Evolutionary conservation across 2,113 vertebrate genomes (phyloP).

Genomic region (Rhipidura dahli): DNA sequence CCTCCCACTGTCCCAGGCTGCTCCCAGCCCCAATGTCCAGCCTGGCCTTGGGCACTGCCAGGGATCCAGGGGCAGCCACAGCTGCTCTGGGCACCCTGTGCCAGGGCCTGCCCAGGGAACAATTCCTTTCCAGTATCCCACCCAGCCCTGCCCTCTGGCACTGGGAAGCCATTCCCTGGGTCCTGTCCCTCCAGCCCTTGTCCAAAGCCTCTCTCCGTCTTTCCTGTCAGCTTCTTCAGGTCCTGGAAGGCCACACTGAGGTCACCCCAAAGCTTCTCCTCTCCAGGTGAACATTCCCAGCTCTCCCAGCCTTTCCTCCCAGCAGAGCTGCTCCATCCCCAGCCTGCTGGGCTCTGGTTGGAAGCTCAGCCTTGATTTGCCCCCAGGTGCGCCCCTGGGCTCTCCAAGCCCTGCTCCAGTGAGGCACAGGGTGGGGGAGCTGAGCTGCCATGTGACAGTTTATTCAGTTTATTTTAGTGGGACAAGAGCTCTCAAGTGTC

Average conservation of each 20-base stretch:
- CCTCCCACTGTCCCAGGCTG: background rate
- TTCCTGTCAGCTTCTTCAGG: background rate
- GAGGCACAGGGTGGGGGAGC: background rate
- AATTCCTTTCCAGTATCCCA: background rate
- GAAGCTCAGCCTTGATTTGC: background rate
- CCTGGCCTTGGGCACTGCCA: background rate
- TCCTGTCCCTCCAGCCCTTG: background rate
- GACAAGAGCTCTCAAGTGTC: background rate
- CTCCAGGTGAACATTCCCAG: background rate
- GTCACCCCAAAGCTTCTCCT: background rate
- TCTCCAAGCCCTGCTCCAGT: background rate
- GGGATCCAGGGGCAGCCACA: background rate
- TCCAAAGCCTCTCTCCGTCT: accelerated
- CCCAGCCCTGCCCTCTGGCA: background rate
- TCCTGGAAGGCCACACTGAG: accelerated
- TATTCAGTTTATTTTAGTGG: background rate
- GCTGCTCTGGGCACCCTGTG: background rate
- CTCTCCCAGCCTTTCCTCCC: background rate
- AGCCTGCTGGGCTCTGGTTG: background rate
- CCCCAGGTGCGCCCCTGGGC: background rate
- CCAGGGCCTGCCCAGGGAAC: background rate
- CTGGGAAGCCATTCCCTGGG: background rate
- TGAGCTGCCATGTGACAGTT: background rate
- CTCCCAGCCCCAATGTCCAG: background rate
- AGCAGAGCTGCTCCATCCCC: background rate